Evolutionary conservation across 2,888 invertebrate genomes (phyloP).

Genomic region (Digitonthophagus gazella): DNA sequence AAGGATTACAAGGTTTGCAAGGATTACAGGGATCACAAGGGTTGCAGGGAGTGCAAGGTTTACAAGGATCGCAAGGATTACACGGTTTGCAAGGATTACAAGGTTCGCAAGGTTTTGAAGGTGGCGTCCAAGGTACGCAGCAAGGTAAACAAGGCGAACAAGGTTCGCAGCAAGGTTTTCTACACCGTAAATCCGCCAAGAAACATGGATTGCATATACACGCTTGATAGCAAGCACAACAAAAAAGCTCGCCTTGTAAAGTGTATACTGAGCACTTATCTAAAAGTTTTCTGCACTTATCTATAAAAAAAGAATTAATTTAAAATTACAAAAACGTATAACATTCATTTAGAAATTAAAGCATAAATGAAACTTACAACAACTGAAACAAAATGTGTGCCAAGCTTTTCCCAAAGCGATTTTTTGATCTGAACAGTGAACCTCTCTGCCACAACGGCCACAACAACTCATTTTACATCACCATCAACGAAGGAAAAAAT

Average conservation of each 20-base stretch:
- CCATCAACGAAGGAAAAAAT: constrained; percentile 7
- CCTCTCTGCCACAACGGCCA: constrained; percentile 47
- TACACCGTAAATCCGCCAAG: constrained; percentile 11
- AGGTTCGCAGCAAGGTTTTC: constrained; percentile 18
- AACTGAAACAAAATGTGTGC: constrained; percentile 50
- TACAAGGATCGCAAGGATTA: constrained; percentile 11
- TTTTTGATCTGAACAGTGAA: constrained; percentile 47
- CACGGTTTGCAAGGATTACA: constrained; percentile 17
- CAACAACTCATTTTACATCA: constrained; percentile 34
- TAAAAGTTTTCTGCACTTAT: constrained; percentile 45
- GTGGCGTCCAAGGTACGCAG: constrained; percentile 15
- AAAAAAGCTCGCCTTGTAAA: constrained; percentile 44
- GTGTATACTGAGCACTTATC: constrained; percentile 43
- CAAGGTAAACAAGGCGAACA: constrained; percentile 19
- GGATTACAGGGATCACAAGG: constrained; percentile 21
- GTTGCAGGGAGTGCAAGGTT: constrained; percentile 16
- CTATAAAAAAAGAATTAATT: constrained; percentile 36
- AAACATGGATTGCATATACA: constrained; percentile 17
- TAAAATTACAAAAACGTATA: constrained; percentile 12
- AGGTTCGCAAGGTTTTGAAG: constrained; percentile 22
- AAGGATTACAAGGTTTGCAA: constrained; percentile 22
- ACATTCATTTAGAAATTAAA: constrained; percentile 10
- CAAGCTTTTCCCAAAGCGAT: constrained; percentile 47
- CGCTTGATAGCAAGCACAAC: constrained; percentile 42
- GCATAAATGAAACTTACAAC: constrained; percentile 41